Evolutionary conservation across 2,113 vertebrate genomes (phyloP), one percentile per base, ranked within the genome.

Genomic region (Numenius arquata): DNA sequence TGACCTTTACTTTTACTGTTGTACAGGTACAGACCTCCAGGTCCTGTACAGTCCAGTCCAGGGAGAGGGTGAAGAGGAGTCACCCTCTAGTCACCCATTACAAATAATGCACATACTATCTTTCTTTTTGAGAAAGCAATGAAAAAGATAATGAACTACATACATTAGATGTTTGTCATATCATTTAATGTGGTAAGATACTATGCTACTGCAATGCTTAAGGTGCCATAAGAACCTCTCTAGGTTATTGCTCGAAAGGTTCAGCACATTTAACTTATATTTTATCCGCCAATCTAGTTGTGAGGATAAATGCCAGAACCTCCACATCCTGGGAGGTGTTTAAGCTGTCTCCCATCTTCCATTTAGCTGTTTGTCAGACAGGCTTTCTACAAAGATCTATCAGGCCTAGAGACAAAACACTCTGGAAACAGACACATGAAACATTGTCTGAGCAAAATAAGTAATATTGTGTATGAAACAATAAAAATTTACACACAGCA

Each of bases 251-350:
- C 66, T 93, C 56, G 86, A 96, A 86, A 90, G 38, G 65, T 73
- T 88, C 40, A 78, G 41, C 30, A 94, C 29, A 34, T 80, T 96
- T 85, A 82, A 92, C 61, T 89, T 77, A 52, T 70, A 86, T 91
- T 88, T 95, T 68, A 91, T n/a, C 25, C 10, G 71, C 19, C 52
- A 55, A 50, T 79, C 29, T 93, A 86, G 38, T 86, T 94, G 62
- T 58, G 68, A 73, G 15, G 83, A 72, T 89, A 91, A 91, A 96
- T 92, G 52, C 68, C 70, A 66, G 36, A 90, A 67, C 32, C 36
- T 38, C 15, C 38, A 9, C 53, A 63, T 94, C 61, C 52, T 91
- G 25, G 22, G 29, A 86, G 17, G 30, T 48, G 27, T 96, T 95
- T 53, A 90, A 88, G 9, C 41, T 80, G 27, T 38, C 34, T 79